phyloP scores from a whole-genome alignment of 2,113 vertebrate species.

The Montifringilla adamsi region DNA sequence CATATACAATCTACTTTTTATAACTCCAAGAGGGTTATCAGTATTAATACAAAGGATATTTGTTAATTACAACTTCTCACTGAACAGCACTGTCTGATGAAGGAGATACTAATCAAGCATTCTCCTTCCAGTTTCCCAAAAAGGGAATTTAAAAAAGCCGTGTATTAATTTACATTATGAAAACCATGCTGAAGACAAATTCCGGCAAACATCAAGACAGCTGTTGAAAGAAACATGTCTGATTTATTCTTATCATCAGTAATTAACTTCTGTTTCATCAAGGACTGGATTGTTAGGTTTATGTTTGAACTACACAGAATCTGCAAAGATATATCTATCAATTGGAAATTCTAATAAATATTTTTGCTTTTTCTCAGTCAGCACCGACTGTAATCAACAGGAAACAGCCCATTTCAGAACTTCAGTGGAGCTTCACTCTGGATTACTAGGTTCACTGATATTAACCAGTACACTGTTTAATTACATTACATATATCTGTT shows the following conservation, averaged over 20 bases:
- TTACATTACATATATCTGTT: rapidly evolving
- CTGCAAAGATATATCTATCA: not conserved
- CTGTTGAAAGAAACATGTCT: not conserved
- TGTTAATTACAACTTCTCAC: not conserved
- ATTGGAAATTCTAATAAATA: not conserved
- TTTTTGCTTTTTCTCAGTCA: not conserved
- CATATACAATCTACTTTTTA: not conserved
- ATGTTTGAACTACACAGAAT: not conserved
- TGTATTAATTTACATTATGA: not conserved
- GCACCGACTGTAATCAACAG: not conserved
- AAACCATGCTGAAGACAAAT: not conserved
- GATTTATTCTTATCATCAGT: not conserved
- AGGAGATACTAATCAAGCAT: not conserved
- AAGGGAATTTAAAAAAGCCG: not conserved
- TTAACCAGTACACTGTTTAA: not conserved
- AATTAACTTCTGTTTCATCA: not conserved
- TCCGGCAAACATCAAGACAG: not conserved
- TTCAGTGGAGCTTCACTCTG: not conserved
- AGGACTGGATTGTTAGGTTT: not conserved
- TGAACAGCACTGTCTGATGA: not conserved
- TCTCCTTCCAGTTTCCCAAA: not conserved
- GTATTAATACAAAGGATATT: not conserved
- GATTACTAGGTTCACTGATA: not conserved
- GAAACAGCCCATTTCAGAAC: not conserved
- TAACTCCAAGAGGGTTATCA: not conserved